Percentiles rank a stretch among this genome's conserved stretches.
phyloP scores from a whole-genome alignment of 2,888 invertebrate species.

The Axea sp. region DNA sequence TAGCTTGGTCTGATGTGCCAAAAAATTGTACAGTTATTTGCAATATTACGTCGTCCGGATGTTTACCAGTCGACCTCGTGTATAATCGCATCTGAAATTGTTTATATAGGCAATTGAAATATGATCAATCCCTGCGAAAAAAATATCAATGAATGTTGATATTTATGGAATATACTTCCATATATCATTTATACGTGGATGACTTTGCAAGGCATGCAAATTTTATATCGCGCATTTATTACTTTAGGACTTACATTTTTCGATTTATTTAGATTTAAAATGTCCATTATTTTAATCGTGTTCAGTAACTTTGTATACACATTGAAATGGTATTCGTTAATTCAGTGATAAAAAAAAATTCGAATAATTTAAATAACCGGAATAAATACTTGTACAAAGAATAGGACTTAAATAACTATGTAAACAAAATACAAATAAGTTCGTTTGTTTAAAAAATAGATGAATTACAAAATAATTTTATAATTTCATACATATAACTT shows the following conservation, averaged over 20 bases:
- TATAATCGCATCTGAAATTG: slow-evolving; percentile 6
- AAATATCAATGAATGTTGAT: slow-evolving; percentile 18
- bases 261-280: slow-evolving; percentile 1
- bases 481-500: too few species aligned
- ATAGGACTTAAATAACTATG: too few species aligned
- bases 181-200: slow-evolving; percentile 14
- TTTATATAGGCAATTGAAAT: slow-evolving; percentile 24
- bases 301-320: too few species aligned
- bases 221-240: slow-evolving; percentile 5
- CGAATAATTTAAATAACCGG: too few species aligned
- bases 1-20: too few species aligned
- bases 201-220: slow-evolving; percentile 6
- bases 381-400: too few species aligned
- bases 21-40: background rate
- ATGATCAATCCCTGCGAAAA: slow-evolving; percentile 5
- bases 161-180: slow-evolving; percentile 16
- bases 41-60: background rate
- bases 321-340: too few species aligned
- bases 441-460: too few species aligned
- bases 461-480: too few species aligned
- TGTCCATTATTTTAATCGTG: background rate
- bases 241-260: slow-evolving; percentile 14
- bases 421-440: too few species aligned
- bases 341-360: too few species aligned
- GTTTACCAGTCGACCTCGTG: slow-evolving; percentile 5